phyloP scores from a whole-genome alignment of 2,797 vertebrate genomes.

The Carduelis carduelis region DNA sequence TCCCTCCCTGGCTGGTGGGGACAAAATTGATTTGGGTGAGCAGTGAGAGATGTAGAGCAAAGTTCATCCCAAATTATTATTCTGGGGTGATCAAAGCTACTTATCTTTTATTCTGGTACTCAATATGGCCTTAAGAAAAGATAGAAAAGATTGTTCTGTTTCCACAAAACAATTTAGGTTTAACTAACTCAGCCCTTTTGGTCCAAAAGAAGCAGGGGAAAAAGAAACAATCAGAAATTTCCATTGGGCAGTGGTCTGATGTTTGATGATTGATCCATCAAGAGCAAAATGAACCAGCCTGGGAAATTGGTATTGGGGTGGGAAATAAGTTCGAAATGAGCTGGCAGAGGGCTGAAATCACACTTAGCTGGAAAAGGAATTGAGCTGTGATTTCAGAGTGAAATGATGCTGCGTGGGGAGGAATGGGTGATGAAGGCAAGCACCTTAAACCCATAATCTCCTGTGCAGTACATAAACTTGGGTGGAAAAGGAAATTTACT shows the following conservation, averaged over 20 bases:
- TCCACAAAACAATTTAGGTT: background rate
- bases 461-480: background rate
- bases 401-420: accelerated
- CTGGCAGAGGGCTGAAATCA: background rate
- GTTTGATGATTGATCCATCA: background rate
- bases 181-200: background rate
- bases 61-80: background rate
- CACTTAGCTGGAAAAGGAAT: background rate
- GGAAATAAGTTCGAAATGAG: background rate
- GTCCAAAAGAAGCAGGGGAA: background rate
- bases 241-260: background rate
- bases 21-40: background rate
- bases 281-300: background rate
- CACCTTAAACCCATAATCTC: background rate
- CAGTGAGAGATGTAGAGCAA: background rate
- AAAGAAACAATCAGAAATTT: background rate
- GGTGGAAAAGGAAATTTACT: background rate
- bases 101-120: background rate
- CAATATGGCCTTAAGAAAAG: background rate
- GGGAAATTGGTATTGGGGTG: background rate
- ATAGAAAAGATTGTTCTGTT: background rate
- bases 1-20: background rate
- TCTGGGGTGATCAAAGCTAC: background rate
- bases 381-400: background rate
- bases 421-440: background rate